phyloP scores from a whole-genome alignment of 37 sponge, comb jelly and placozoan genomes.

The Cliona cf. orientalis region DNA sequence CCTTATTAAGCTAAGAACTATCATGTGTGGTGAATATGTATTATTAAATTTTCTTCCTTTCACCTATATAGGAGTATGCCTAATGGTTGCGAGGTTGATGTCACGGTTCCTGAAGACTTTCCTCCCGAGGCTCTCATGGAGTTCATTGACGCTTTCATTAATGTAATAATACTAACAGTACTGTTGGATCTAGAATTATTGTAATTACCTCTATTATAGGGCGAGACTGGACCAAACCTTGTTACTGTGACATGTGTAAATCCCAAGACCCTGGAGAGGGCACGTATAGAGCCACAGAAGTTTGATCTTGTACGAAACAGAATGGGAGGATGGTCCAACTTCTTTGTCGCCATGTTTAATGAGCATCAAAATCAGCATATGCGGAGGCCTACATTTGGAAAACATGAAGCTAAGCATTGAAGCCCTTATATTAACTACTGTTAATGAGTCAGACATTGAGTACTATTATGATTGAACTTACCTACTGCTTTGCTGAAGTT shows the following conservation, averaged over 20 bases:
- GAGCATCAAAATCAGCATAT: slow-evolving; percentile 43
- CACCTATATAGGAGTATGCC: slow-evolving; percentile 20
- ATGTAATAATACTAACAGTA: slow-evolving; percentile 42
- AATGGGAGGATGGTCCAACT: slow-evolving; percentile 50
- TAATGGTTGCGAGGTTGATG: slow-evolving; percentile 61
- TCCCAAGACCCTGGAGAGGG: slow-evolving; percentile 6
- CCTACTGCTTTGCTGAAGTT: too few species aligned
- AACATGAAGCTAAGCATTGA: too few species aligned
- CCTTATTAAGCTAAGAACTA: not conserved
- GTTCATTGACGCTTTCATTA: slow-evolving; percentile 45
- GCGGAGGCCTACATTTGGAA: slow-evolving; percentile 17
- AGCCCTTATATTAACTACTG: too few species aligned
- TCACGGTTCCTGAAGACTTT: slow-evolving; percentile 49
- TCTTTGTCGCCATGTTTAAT: slow-evolving; percentile 51
- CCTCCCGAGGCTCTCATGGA: slow-evolving; percentile 31
- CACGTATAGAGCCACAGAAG: slow-evolving; percentile 12
- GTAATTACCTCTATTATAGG: too few species aligned
- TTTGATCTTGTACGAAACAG: slow-evolving; percentile 44
- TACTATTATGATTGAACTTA: too few species aligned
- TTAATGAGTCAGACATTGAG: too few species aligned
- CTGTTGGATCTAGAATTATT: too few species aligned
- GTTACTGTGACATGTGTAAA: slow-evolving; percentile 33
- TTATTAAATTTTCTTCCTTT: not conserved
- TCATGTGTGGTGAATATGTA: not conserved
- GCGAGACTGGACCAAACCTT: slow-evolving; percentile 29